Evolutionary conservation across 2,797 vertebrate species (phyloP), one percentile per base, ranked within the genome.

Genomic region (Rhincodon typus): DNA sequence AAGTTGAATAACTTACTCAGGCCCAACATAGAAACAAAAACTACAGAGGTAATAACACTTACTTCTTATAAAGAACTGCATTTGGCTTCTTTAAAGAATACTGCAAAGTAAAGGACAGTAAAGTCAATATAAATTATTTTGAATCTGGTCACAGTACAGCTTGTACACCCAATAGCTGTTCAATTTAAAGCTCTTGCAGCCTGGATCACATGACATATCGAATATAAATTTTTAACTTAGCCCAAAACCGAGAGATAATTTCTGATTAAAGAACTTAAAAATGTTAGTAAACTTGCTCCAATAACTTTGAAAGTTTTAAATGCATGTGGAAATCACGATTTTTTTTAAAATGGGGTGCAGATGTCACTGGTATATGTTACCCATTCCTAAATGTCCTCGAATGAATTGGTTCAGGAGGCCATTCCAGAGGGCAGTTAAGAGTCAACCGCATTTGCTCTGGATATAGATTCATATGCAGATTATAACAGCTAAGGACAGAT

Each of bases 61-160:
- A 99, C 99, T 98, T 99, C 96, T 99, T 99, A 97, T 98, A 99
- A 3, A 99, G 96, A 30, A 99, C 97, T 38, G 98, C 98, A 96
- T 98, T 98, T 0, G 99, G 99, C 96, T 99, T 99, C 97, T 99
- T 99, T 97, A 99, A 96, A 34, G 98, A 98, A 97, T 99, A 98
- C 99, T 99, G 97, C 95, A 97, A 97, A 97, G 96, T 67, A 50
- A 97, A 67, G 96, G 96, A 96, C 34, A 96, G 46, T 1, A 96
- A 5, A 15, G 30, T 90, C 30, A 90, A 3, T n/a, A 66, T 21
- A 91, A 91, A 91, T 57, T 90, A 57, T 34, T 91, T 53, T 90
- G 53, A 94, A 50, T 17, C 13, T 30, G 25, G 3, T 94, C 69
- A 94, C 12, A 94, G 12, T 1, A 53, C 25, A 53, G 8, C 25